A percentile compares a stretch with the other conserved stretches of the same genome.
Conservation (phyloP, 2,888 invertebrate genomes). For the Fabriciana adippe region DNA sequence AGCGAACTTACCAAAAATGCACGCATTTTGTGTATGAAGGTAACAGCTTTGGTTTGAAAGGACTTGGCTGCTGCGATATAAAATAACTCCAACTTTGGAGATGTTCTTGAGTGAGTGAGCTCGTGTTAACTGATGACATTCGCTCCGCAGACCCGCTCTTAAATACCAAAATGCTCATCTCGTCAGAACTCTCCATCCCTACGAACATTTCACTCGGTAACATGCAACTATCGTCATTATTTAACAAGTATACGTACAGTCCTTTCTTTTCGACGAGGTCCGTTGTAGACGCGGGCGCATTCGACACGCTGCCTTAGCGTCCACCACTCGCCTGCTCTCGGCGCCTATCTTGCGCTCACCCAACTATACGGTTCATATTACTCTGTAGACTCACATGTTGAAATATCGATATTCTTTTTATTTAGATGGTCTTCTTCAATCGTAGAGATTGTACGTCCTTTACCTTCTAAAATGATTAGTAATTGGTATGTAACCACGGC, state of each 20-base stretch:
- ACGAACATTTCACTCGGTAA: conserved; percentile 78
- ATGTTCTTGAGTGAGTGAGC: conserved; percentile 72
- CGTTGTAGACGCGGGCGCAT: conserved; percentile 58
- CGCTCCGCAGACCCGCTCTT: conserved; percentile 76
- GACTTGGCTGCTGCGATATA: conserved; percentile 52
- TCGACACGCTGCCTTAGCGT: conserved; percentile 68
- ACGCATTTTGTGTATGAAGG: conserved; percentile 72
- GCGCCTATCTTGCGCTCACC: conserved; percentile 39
- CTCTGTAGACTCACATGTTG: conserved; percentile 40
- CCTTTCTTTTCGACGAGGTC: conserved; percentile 79
- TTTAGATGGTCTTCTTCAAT: conserved; percentile 31
- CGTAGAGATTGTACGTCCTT: conserved; percentile 40
- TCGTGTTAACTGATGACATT: conserved; percentile 80
- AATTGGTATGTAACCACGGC: conserved; percentile 23
- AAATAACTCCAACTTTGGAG: conserved; percentile 64
- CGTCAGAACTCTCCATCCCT: conserved; percentile 79
- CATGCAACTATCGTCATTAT: conserved; percentile 79
- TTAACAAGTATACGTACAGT: conserved; percentile 68
- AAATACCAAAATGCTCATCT: conserved; percentile 80
- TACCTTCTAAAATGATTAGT: conserved; percentile 38
- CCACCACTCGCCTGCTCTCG: conserved; percentile 57
- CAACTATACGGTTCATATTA: conserved; percentile 51
- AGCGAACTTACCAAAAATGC: conserved; percentile 76
- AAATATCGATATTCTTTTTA: conserved; percentile 38
- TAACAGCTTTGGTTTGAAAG: conserved; percentile 46